Evolutionary conservation across 2,113 vertebrate species (phyloP).

Genomic region (Ptychochromis oligacanthus): DNA sequence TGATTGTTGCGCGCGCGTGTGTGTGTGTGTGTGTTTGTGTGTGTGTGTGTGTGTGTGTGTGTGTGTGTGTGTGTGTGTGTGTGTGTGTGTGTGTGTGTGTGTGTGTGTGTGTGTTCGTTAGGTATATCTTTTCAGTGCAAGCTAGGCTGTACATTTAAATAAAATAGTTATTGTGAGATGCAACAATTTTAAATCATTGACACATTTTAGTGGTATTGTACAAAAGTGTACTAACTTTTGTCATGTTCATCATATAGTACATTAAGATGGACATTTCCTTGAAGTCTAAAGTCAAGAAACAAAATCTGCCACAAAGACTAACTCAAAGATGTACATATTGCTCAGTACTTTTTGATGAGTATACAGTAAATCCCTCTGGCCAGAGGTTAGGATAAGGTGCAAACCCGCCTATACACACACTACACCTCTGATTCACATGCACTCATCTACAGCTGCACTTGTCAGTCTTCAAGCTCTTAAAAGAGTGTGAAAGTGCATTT

Average conservation of each 20-base stretch:
- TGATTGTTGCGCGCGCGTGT: too few relatives aligned
- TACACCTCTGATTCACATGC: background rate
- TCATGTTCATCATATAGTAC: too few relatives aligned
- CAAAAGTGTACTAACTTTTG: too few relatives aligned
- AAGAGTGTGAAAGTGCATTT: background rate
- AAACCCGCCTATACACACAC: background rate
- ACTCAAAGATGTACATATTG: background rate
- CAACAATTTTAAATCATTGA: background rate
- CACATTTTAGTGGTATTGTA: too few relatives aligned
- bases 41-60: too few relatives aligned
- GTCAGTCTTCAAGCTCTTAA: constrained; percentile 1
- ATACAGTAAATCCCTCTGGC: background rate
- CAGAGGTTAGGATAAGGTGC: background rate
- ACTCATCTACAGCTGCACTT: constrained; percentile 9
- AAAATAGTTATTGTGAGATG: too few relatives aligned
- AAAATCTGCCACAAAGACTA: background rate
- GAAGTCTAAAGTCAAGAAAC: background rate
- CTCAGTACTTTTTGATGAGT: background rate
- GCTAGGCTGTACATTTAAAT: too few relatives aligned
- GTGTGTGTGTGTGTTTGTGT: too few relatives aligned
- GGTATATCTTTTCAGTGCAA: too few relatives aligned
- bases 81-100: too few relatives aligned
- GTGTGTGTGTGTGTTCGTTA: too few relatives aligned
- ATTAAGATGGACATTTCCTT: background rate
- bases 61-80: too few relatives aligned